A percentile compares a stretch with the other conserved stretches of the same genome.
Evolutionary conservation across 2,113 vertebrate species (phyloP).

Genomic region (Dendrocopos noguchii): DNA sequence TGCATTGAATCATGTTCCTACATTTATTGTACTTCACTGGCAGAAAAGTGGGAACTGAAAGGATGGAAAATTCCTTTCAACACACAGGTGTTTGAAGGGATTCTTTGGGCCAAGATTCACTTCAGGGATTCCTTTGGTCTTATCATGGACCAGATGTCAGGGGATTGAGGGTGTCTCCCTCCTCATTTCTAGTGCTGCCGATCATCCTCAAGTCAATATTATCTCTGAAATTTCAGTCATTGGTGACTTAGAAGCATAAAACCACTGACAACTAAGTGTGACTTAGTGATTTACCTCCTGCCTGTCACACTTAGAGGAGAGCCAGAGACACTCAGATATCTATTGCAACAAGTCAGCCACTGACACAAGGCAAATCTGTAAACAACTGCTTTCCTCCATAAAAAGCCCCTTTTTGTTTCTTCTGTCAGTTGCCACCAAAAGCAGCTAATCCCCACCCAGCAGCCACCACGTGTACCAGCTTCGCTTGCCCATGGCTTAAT

Average conservation of each 20-base stretch:
- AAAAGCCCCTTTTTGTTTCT: not conserved
- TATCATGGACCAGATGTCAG: constrained; percentile 24
- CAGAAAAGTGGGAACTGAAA: constrained; percentile 50
- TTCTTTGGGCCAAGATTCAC: constrained; percentile 42
- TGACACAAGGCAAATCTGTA: not conserved
- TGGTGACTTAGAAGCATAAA: constrained; percentile 50
- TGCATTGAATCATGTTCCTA: not conserved
- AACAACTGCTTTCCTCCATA: not conserved
- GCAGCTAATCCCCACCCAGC: not conserved
- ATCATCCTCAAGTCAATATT: constrained; percentile 39
- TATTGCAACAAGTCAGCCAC: constrained; percentile 16
- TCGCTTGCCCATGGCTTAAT: not conserved
- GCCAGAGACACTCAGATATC: not conserved
- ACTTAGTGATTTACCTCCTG: constrained; percentile 45
- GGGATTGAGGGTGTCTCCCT: not conserved
- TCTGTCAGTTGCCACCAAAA: not conserved
- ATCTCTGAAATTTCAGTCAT: constrained; percentile 27
- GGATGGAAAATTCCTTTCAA: constrained; percentile 63
- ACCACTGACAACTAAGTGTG: constrained; percentile 17
- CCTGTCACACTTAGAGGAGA: not conserved
- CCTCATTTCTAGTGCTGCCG: not conserved
- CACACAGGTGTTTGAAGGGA: constrained; percentile 40
- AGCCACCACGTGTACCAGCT: accelerated
- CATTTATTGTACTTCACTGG: constrained; percentile 52
- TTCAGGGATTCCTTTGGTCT: constrained; percentile 35